These are phyloP conservation scores for Strix occidentalis DNA, from an alignment of 2,797 vertebrate genomes.

Conservation along the genomic window DNA sequence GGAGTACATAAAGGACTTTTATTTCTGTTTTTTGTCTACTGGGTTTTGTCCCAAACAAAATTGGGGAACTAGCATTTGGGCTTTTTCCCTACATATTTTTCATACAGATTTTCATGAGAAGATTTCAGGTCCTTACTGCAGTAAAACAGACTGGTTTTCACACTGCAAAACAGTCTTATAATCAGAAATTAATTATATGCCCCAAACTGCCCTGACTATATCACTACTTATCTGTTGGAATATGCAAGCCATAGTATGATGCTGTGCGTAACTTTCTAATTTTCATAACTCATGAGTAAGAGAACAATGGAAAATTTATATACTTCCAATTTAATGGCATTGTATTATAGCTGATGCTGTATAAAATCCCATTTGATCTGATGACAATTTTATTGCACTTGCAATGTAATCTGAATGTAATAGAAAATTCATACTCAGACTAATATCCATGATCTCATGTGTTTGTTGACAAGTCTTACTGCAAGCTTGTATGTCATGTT, in stretches of 20 bases:
- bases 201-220: neutral
- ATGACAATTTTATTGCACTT: constrained; percentile 11
- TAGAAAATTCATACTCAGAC: neutral
- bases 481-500: neutral
- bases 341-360: neutral
- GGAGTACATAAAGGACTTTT: neutral
- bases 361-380: neutral
- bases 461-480: neutral
- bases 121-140: neutral
- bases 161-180: neutral
- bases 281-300: neutral
- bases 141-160: neutral
- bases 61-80: neutral
- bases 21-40: neutral
- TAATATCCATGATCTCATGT: neutral
- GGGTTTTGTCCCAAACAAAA: neutral
- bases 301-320: neutral
- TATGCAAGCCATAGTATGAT: neutral
- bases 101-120: neutral
- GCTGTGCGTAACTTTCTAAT: neutral
- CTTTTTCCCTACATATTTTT: neutral
- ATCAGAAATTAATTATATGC: neutral
- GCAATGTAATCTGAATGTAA: neutral
- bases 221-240: neutral
- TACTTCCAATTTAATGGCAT: neutral